phyloP scores from a whole-genome alignment of 2,113 vertebrate genomes.

The Rhinopithecus roxellana region DNA sequence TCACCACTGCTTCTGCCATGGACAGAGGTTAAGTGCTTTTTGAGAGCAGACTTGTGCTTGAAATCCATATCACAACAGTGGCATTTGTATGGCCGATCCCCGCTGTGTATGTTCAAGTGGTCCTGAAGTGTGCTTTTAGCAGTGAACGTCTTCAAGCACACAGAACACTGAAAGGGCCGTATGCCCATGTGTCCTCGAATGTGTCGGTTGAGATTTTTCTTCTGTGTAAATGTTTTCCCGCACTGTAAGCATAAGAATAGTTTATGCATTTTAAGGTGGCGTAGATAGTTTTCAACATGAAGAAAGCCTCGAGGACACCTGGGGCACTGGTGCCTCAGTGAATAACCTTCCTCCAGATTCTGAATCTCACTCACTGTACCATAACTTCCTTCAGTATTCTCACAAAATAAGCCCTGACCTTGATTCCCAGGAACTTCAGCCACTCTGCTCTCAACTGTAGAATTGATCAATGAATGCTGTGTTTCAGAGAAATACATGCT shows the following conservation, averaged over 20 bases:
- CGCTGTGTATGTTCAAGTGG: constrained; percentile 91
- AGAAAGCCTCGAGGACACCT: constrained; percentile 91
- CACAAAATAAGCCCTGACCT: constrained; percentile 78
- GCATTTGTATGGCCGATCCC: constrained; percentile 87
- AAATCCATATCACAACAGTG: constrained; percentile 90
- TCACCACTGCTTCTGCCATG: constrained; percentile 86
- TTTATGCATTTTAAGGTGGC: constrained; percentile 92
- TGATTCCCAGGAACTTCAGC: constrained; percentile 81
- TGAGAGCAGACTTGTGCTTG: constrained; percentile 89
- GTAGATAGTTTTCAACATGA: constrained; percentile 90
- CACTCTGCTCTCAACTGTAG: constrained; percentile 87
- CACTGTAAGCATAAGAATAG: constrained; percentile 91
- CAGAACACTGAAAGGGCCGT: constrained; percentile 90
- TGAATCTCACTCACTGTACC: constrained; percentile 75
- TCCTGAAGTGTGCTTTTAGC: constrained; percentile 91
- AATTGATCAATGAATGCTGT: constrained; percentile 89
- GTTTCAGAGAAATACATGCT: constrained; percentile 87
- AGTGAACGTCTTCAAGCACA: constrained; percentile 92
- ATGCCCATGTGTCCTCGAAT: constrained; percentile 89
- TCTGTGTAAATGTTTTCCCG: constrained; percentile 90
- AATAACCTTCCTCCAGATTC: constrained; percentile 79
- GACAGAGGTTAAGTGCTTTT: constrained; percentile 89
- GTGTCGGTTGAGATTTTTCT: constrained; percentile 90
- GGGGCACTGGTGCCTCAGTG: constrained; percentile 88
- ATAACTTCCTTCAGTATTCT: constrained; percentile 79